Evolutionary conservation across 1,140 invertebrate genomes (phyloP), one percentile per base, ranked within the genome.

Genomic region (Matsumurasca onukii): DNA sequence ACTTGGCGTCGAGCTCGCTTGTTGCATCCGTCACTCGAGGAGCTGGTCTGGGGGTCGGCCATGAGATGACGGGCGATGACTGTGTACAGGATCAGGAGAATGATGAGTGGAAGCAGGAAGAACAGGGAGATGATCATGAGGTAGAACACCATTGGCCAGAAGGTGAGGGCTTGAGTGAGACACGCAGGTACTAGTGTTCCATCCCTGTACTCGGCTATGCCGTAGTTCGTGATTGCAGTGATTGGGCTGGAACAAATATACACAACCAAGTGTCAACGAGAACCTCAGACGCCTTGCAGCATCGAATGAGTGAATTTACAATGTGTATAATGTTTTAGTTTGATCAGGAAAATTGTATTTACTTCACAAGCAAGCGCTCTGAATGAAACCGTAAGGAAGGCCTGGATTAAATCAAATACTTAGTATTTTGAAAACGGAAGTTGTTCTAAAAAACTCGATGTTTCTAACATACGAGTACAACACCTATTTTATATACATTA

Each of bases 31-130:
- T 86, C 86, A 25, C 82, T 82, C 72, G 88, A 86, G 61, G 83
- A 82, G 72, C 84, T 84, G 68, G 82, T 86, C 67, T 83, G 84
- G 9, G 84, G 83, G 59, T 88, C 85, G 13, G 82, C 83, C 70
- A 89, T 87, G 27, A 95, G 82, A 71, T 91, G 88, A 66, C 85
- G 85, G 2, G 90, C 88, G 73, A 95, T 94, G 69, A 89, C 81
- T 22, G 85, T 84, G 78, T 94, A 95, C 1, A 94, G 82, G 45
- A 89, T 79, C 48, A 93, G 77, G 31, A 95, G 84, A 55, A 94
- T 84, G 24, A 90, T 75, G 22, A 94, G 78, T 17, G 93, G 93
- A 9, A 92, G 74, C 59, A 91, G 77, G 80, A 93, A 94, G 77
- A 95, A 91, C 45, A 90, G 77, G 63, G 86, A 83, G 63, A 90